Evolutionary conservation across 2,113 vertebrate genomes (phyloP), one percentile per base, ranked within the genome.

Genomic region (Condylura cristata): DNA sequence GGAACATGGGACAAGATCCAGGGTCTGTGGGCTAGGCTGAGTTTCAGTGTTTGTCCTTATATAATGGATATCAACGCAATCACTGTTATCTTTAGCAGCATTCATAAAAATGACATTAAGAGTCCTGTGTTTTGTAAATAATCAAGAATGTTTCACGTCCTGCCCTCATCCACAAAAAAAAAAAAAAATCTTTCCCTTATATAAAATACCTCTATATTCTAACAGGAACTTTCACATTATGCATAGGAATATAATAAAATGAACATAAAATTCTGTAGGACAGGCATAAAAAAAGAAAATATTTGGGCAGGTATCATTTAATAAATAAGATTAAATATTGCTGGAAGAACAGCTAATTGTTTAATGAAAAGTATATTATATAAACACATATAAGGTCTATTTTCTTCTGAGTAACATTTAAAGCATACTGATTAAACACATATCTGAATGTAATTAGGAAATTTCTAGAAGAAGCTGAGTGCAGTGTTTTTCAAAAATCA

Each of bases 331-430:
- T 63, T n/a, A 58, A 89, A 76, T 60, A 1, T 39, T 79, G 32
- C 56, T 79, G 71, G 3, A 78, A 95, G 1, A 0, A 2, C 44
- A 6, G 3, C 6, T 86, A 66, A 44, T 70, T 2, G 3, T 30
- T 95, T 48, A 16, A 46, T 41, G 37, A 7, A 30, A 1, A 13
- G 60, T 83, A 2, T 10, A 92, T 68, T 10, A 86, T 20, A 51
- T 51, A 51, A 16, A 17, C n/a, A n/a, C n/a, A 61, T 18, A 70
- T 18, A 6, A 92, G 34, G 4, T 18, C 2, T 72, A 53, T 18
- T 91, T 53, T 90, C 6, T 44, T 95, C 71, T n/a, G 17, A 2
- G 37, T 72, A 74, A 72, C 79, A 75, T 65, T 95, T 90, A 61
- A 96, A 56, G 1, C 8, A 58, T 28, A 71, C 20, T 75, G 2